Evolutionary conservation across 2,888 invertebrate species (phyloP), one percentile per base, ranked within the genome.

Genomic region (Lepetodrilus schrolli): DNA sequence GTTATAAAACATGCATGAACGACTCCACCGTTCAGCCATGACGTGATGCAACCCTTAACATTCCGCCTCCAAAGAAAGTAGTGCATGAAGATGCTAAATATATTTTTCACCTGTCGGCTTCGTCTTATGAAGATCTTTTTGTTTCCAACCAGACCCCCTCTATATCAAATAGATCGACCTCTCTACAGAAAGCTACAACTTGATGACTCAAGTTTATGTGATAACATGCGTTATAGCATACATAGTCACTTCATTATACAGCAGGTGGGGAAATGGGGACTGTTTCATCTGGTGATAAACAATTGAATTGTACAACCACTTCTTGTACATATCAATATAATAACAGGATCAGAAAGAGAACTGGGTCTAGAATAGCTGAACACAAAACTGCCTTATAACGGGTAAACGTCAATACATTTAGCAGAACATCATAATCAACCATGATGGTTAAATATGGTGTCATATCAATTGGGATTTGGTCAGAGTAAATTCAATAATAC

Each of bases 181-280:
- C 58, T 58, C 17, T 17, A n/a, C n/a, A 30, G 26, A 58, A 51
- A 51, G 23, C 51, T 10, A 58, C 58, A 58, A 58, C 58, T 58
- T 58, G 58, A 58, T 58, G 58, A 58, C 58, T 58, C 58, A 58
- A 58, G 30, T 17, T 21, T 30, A 58, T 58, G 58, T 58, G 58
- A 58, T 58, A 58, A 58, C 58, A 23, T 30, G 58, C 58, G 30
- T 58, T 30, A 58, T 58, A 30, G 17, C 26, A 58, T 30, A 17
- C 26, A 17, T 17, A 30, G 5, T 23, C 30, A n/a, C 34, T 58
- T 30, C 58, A 58, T 30, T 58, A 58, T 58, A 58, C 8, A 34
- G 58, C 58, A 58, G 26, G 5, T 23, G 58, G 30, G 58, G 7
- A n/a, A 58, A 30, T 30, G n/a, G 43, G 43, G 17, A 17, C 17